Percentiles rank a stretch among this genome's conserved stretches.
Conservation (phyloP, 2,113 vertebrate species). For the Herpailurus yagouaroundi region DNA sequence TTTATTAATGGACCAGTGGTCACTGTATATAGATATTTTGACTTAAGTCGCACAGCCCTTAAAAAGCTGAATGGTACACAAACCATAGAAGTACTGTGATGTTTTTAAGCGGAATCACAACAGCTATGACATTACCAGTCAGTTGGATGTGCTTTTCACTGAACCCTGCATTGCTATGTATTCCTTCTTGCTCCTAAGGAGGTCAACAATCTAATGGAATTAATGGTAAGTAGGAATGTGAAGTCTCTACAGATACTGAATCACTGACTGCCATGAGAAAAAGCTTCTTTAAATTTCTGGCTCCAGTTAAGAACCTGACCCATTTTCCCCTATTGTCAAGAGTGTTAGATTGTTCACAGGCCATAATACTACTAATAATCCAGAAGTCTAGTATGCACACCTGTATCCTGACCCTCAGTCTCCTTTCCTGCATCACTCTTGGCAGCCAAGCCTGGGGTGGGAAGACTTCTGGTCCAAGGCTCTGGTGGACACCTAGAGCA, state of each 20-base stretch:
- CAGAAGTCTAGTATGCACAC: neutral
- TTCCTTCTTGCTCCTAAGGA: neutral
- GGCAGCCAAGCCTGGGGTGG: neutral
- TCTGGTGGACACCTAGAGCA: neutral
- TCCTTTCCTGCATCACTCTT: neutral
- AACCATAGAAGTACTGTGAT: neutral
- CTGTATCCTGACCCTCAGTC: neutral
- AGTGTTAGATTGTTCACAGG: slow-evolving; percentile 7
- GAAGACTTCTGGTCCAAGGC: neutral
- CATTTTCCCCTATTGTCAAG: neutral
- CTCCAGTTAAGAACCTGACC: neutral
- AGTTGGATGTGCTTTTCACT: slow-evolving; percentile 20
- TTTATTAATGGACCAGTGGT: neutral
- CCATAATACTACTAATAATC: neutral
- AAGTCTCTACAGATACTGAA: neutral
- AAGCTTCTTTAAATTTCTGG: slow-evolving; percentile 1
- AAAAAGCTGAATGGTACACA: neutral
- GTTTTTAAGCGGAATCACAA: slow-evolving; percentile 1
- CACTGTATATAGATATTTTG: neutral
- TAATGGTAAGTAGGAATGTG: slow-evolving; percentile 24
- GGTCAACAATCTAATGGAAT: neutral
- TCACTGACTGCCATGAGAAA: neutral
- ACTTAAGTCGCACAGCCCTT: neutral
- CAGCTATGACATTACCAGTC: neutral
- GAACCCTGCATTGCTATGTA: neutral